Evolutionary conservation across 2,888 invertebrate genomes (phyloP), one percentile per base, ranked within the genome.

Genomic region (Dryococelus australis): DNA sequence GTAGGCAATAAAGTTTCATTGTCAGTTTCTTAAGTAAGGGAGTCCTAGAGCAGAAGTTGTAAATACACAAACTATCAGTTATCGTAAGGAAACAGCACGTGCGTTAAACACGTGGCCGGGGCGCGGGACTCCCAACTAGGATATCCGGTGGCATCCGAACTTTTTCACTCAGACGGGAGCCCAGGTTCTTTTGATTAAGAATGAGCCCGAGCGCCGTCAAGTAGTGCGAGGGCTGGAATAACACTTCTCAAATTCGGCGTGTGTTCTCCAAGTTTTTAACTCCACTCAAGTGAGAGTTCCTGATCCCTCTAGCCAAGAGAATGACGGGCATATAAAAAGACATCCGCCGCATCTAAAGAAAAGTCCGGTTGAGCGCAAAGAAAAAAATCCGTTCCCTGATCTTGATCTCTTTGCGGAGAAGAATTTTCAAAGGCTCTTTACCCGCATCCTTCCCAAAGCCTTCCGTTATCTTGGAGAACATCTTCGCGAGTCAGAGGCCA

Each of bases 251-350:
- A 65, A 65, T 65, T 20, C 65, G n/a, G 65, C 65, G n/a, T n/a
- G 65, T 24, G 65, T 65, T 24, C 65, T 8, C 24, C 12, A 20
- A 65, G 65, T 65, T 65, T 65, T 20, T n/a, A 20, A 65, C 65
- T 65, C 65, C 8, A 8, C n/a, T 20, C 65, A 24, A 10, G 65
- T 65, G 65, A 8, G 24, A 65, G 65, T 65, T 65, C 65, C 16
- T 65, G 65, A 65, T 5, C 65, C 65, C 65, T 65, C 65, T 65
- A 8, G 20, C 65, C 4, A 65, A 65, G n/a, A 65, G 65, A 65
- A 65, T 65, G 65, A 65, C n/a, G 65, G 65, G 65, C 65, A 65
- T n/a, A 65, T 65, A 65, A 65, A 20, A 65, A 65, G 65, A 65
- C 24, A 65, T 65, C 65, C 65, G n/a, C 6, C n/a, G 24, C 12